Evolutionary conservation across 1,140 invertebrate species (phyloP).

Genomic region (Pogonomyrmex californicus): DNA sequence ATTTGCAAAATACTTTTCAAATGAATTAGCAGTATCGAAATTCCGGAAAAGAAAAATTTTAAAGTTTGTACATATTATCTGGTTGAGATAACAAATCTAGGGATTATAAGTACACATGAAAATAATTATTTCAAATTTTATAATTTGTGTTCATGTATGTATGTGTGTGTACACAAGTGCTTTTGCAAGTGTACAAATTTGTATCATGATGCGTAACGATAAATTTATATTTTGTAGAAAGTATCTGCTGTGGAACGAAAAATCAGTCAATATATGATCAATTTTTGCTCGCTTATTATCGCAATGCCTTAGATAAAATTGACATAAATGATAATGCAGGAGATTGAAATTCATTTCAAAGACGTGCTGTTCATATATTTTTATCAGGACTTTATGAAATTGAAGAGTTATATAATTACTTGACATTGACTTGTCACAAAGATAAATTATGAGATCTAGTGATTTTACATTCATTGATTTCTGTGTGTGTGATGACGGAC

Average conservation of each 20-base stretch:
- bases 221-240: slow-evolving; percentile 80
- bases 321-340: slow-evolving; percentile 84
- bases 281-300: slow-evolving; percentile 90
- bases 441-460: slow-evolving; percentile 88
- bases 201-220: neutral
- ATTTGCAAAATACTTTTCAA: slow-evolving; percentile 93
- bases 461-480: slow-evolving; percentile 92
- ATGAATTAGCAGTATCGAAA: slow-evolving; percentile 82
- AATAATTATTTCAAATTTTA: slow-evolving; percentile 26
- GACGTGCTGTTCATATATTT: slow-evolving; percentile 94
- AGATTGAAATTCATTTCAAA: slow-evolving; percentile 60
- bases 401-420: slow-evolving; percentile 88
- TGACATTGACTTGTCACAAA: slow-evolving; percentile 78
- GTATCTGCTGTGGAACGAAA: slow-evolving; percentile 86
- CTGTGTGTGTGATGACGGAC: slow-evolving; percentile 90
- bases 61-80: slow-evolving; percentile 91
- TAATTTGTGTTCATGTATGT: neutral
- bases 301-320: slow-evolving; percentile 91
- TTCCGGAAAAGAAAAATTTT: slow-evolving; percentile 87
- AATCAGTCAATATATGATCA: slow-evolving; percentile 87
- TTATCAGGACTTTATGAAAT: slow-evolving; percentile 95
- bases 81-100: slow-evolving; percentile 87
- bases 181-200: no score
- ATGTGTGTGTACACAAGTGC: no score
- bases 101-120: slow-evolving; percentile 77